Evolutionary conservation across 1,140 invertebrate species (phyloP).

Genomic region (Drosophila setifemur): DNA sequence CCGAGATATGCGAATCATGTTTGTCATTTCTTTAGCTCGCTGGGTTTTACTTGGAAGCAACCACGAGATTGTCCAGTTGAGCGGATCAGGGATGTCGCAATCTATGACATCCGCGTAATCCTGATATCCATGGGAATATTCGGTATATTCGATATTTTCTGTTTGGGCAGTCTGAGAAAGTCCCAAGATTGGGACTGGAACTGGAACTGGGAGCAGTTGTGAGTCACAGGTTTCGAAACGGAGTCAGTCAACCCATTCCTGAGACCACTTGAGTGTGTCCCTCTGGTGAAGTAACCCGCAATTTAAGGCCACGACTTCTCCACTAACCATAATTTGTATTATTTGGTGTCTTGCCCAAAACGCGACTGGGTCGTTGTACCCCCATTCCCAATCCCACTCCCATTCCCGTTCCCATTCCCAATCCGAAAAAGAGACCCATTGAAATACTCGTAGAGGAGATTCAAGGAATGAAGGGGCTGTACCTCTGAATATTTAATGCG

Average conservation of each 20-base stretch:
- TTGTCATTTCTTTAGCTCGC: conserved; percentile 40
- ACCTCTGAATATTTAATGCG: conserved; percentile 38
- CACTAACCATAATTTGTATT: conserved; percentile 57
- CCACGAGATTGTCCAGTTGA: conserved; percentile 62
- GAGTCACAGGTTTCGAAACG: conserved; percentile 1
- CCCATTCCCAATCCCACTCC: no score
- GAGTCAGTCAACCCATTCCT: conserved; percentile 25
- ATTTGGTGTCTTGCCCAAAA: conserved; percentile 48
- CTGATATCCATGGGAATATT: conserved; percentile 76
- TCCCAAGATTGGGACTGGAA: conserved; percentile 8
- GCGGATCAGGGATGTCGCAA: conserved; percentile 67
- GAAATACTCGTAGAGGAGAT: no score
- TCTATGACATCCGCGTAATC: conserved; percentile 64
- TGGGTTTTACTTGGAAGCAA: conserved; percentile 62
- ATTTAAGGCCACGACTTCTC: conserved; percentile 53
- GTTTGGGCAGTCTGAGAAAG: neutral
- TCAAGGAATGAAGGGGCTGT: neutral
- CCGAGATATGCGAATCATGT: conserved; percentile 65
- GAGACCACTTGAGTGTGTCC: conserved; percentile 73
- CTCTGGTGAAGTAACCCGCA: conserved; percentile 61
- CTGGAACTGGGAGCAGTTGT: conserved; percentile 1
- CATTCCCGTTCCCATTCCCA: neutral
- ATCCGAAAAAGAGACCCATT: neutral
- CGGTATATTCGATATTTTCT: conserved; percentile 37
- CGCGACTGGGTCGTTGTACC: conserved; percentile 11